Evolutionary conservation across 2,113 vertebrate species (phyloP), one percentile per base, ranked within the genome.

Genomic region (Tringa solitaria): DNA sequence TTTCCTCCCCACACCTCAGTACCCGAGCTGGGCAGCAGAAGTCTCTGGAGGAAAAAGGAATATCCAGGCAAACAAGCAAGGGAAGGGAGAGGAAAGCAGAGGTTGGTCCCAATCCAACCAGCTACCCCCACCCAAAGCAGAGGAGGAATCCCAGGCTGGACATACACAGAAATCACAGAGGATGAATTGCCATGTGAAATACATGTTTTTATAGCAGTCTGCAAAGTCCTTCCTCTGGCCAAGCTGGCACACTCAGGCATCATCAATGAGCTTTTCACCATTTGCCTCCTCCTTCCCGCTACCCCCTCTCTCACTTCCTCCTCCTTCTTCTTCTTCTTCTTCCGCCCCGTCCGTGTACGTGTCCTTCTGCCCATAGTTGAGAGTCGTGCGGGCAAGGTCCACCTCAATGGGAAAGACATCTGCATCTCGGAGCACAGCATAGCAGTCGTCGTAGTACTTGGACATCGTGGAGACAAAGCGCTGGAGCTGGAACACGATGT

Each of bases 351-450:
- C 98, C 0, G 98, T 98, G 86, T 98, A 98, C 0, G 94, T 63
- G 20, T 98, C 98, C 67, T 98, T 98, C 95, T 98, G 98, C 93
- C 99, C 98, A 53, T 99, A 99, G 98, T 95, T 99, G 95, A 99
- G 98, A 43, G 98, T 99, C 74, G 99, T 99, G 91, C 98, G 99
- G 15, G 99, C 99, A 67, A 99, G 98, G 96, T 99, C 99, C 98
- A 99, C 99, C 84, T 99, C 99, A 28, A 99, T 99, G 96, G 99
- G 99, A 95, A 99, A 99, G 83, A 99, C 99, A 17, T 99, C 99
- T 0, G 99, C 99, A 5, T 99, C 99, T 30, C 99, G 99, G 92
- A 99, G 98, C 60, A 99, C 98, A 0, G 98, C 98, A 7, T 99
- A 99, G 97, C 99, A 99, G 94, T 99, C 99, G 0, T 99, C 99